A percentile compares a stretch with the other conserved stretches of the same genome.
Evolutionary conservation across 2,113 vertebrate genomes (phyloP).

Genomic region (Chinchilla lanigera): DNA sequence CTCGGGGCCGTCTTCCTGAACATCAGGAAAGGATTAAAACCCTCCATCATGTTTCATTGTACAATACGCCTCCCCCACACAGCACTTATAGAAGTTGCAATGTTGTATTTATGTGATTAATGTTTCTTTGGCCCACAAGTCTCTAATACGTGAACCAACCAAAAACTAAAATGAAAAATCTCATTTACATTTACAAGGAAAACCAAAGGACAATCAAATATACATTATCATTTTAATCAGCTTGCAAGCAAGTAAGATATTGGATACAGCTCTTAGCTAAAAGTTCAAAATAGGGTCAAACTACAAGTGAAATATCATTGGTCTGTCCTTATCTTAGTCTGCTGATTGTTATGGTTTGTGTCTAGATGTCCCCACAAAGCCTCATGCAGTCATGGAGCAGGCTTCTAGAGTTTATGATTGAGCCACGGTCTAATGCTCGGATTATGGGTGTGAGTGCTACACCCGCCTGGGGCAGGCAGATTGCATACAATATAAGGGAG

Average conservation of each 20-base stretch:
- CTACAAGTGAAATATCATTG: slow-evolving; percentile 14
- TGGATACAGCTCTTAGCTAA: neutral
- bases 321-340: neutral
- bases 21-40: neutral
- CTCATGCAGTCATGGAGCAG: no score
- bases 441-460: no score
- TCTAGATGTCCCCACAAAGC: no score
- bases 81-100: neutral
- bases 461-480: no score
- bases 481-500: no score
- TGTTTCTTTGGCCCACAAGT: slow-evolving; percentile 18
- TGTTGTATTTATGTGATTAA: slow-evolving; percentile 12
- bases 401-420: no score
- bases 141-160: slow-evolving; percentile 43
- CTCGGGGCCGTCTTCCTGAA: neutral
- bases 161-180: slow-evolving; percentile 42
- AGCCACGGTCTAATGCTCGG: no score
- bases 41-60: neutral
- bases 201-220: slow-evolving; percentile 42
- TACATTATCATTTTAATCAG: slow-evolving; percentile 48
- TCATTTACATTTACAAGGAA: slow-evolving; percentile 54
- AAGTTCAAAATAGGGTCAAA: slow-evolving; percentile 37
- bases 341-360: no score
- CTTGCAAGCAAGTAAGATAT: slow-evolving; percentile 41
- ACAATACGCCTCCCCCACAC: neutral